Base-by-base conservation (phyloP, 2,888 invertebrate genomes). In the Chaetogeoica ovagalla region DNA sequence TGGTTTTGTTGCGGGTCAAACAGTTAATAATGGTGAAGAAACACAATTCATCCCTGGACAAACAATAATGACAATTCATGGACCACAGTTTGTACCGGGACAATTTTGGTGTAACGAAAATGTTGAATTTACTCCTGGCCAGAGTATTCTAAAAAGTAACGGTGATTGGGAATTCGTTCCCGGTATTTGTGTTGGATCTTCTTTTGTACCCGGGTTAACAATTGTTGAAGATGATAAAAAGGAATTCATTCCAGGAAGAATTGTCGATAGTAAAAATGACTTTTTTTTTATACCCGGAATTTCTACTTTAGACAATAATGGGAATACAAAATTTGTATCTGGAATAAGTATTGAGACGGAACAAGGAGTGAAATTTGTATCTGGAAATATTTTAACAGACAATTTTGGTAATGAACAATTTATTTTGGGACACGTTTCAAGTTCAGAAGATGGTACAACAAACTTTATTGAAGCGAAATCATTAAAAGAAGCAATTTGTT, bases 41-140 rank as follows among this genome's bases (percentile, higher is more conserved):
- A 86, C 87, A 48, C 89, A 90, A 83, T 91, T 91, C 83, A 86
- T 89, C 37, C 89, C 90, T 85, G 91, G 91, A 39, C 90, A 91
- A 85, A 90, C 91, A 2, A 89, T 91, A 0, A 83, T 89, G 37
- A 89, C 90, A 0, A 88, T 89, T 82, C 90, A 90, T 83, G 91
- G 91, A 0, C 87, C 89, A 0, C 90, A 88, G 60, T 91, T 91
- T 84, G 88, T 91, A 74, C 90, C 91, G 2, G 91, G 91, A 7
- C 91, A 90, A 86, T 85, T 89, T 82, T 81, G 84, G 39, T 85
- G 86, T 55, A 82, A 84, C 30, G 81, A 83, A 60, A 83, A 75
- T 39, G 75, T 91, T 84, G 92, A 92, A 85, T 93, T 93, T 85
- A 91, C 93, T n/a, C 91, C 93, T 5, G 93, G 93, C 7, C 92